phyloP scores from a whole-genome alignment of 1,140 invertebrate species.

The Dreissena rostriformis region DNA sequence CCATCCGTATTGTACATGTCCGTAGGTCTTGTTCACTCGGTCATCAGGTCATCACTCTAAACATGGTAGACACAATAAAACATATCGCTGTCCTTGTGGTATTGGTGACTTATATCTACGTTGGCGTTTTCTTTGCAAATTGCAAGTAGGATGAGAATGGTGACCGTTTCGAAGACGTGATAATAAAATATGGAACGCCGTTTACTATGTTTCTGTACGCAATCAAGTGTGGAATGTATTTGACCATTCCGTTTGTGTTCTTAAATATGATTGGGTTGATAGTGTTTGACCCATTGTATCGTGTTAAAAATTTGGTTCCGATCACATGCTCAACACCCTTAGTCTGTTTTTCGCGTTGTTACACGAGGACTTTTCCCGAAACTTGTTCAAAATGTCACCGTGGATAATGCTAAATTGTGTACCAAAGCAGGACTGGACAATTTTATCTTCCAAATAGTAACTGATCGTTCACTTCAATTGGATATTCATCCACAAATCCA shows the following conservation, averaged over 20 bases:
- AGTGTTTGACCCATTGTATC: slow-evolving; percentile 95
- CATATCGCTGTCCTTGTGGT: neutral
- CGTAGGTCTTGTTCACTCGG: too few relatives aligned
- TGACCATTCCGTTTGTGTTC: slow-evolving; percentile 34
- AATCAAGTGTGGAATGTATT: neutral
- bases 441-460: slow-evolving; percentile 98
- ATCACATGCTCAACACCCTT: slow-evolving; percentile 90
- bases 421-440: slow-evolving; percentile 95
- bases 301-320: slow-evolving; percentile 92
- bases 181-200: neutral
- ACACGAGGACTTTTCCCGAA: slow-evolving; percentile 97
- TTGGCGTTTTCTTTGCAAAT: neutral
- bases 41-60: too few relatives aligned
- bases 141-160: neutral
- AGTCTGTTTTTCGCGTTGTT: slow-evolving; percentile 95
- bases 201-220: slow-evolving; percentile 3
- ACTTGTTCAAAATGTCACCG: slow-evolving; percentile 92
- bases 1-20: too few relatives aligned
- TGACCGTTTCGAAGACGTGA: neutral
- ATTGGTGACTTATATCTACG: neutral
- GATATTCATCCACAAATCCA: slow-evolving; percentile 87
- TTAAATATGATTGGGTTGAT: slow-evolving; percentile 84
- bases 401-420: slow-evolving; percentile 93
- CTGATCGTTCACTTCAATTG: slow-evolving; percentile 92
- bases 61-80: too few relatives aligned